Percentiles rank a stretch among this genome's conserved stretches.
phyloP scores from a whole-genome alignment of 2,888 invertebrate species.

The Bembecia ichneumoniformis region DNA sequence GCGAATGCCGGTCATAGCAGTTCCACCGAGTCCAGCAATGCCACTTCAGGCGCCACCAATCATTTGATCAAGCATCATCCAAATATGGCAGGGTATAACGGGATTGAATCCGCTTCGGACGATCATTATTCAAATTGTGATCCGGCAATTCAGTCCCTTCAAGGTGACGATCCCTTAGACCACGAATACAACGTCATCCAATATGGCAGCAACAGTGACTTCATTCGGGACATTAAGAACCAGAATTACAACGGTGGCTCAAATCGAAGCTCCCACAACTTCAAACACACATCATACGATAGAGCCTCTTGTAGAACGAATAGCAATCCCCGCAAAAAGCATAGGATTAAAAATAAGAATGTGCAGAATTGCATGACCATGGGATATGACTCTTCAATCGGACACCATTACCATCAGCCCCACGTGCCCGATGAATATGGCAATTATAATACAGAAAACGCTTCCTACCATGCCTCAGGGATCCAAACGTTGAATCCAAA shows the following conservation, averaged over 20 bases:
- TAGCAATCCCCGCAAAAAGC: constrained; percentile 66
- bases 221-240: constrained; percentile 65
- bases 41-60: constrained; percentile 63
- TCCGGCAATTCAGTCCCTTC: constrained; percentile 62
- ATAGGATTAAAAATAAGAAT: constrained; percentile 62
- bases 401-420: constrained; percentile 67
- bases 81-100: constrained; percentile 55
- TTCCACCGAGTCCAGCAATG: constrained; percentile 67
- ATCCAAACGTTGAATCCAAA: constrained; percentile 68
- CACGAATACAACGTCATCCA: constrained; percentile 70
- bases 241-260: constrained; percentile 70
- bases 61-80: constrained; percentile 67
- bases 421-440: constrained; percentile 66
- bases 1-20: constrained; percentile 68
- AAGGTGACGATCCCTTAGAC: constrained; percentile 63
- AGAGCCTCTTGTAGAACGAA: constrained; percentile 65
- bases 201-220: constrained; percentile 65
- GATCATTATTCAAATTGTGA: constrained; percentile 70
- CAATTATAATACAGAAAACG: constrained; percentile 61
- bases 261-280: constrained; percentile 64
- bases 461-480: constrained; percentile 66
- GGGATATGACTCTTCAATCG: constrained; percentile 69
- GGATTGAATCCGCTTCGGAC: constrained; percentile 64
- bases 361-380: constrained; percentile 73
- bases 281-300: constrained; percentile 69